Percentiles rank a stretch among this genome's conserved stretches.
Evolutionary conservation across 2,888 invertebrate species (phyloP).

Genomic region (Lagria hirta): DNA sequence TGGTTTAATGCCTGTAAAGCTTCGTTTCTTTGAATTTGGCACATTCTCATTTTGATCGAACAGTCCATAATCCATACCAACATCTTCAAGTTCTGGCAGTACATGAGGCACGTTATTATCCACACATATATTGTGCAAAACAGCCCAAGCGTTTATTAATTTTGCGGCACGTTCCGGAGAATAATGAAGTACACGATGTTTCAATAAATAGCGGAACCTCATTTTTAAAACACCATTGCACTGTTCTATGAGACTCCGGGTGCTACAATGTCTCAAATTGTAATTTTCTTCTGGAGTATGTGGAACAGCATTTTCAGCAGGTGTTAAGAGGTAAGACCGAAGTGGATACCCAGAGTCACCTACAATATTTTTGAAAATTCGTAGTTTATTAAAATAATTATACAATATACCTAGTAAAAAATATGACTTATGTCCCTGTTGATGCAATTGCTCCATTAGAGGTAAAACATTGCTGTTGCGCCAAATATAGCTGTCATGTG

Average conservation of each 20-base stretch:
- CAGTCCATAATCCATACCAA: too few species aligned
- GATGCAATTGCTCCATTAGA: too few species aligned
- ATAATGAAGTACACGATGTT: conserved; percentile 2
- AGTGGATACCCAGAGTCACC: conserved; percentile 3
- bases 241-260: neutral
- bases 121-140: conserved; percentile 5
- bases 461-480: too few species aligned
- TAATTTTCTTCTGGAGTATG: neutral
- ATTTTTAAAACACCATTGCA: conserved; percentile 1
- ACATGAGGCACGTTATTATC: conserved; percentile 2
- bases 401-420: too few species aligned
- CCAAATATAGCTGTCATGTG: neutral
- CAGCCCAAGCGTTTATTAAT: conserved; percentile 1
- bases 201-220: neutral
- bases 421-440: neutral
- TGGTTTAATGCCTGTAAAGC: too few species aligned
- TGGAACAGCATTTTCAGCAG: neutral
- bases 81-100: too few species aligned
- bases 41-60: too few species aligned
- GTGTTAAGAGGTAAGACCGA: neutral
- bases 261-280: neutral
- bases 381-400: neutral
- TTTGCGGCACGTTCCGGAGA: neutral
- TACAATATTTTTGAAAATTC: neutral
- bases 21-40: too few species aligned